Evolutionary conservation across 2,113 vertebrate species (phyloP).

Genomic region (Choloepus hoffmanni): DNA sequence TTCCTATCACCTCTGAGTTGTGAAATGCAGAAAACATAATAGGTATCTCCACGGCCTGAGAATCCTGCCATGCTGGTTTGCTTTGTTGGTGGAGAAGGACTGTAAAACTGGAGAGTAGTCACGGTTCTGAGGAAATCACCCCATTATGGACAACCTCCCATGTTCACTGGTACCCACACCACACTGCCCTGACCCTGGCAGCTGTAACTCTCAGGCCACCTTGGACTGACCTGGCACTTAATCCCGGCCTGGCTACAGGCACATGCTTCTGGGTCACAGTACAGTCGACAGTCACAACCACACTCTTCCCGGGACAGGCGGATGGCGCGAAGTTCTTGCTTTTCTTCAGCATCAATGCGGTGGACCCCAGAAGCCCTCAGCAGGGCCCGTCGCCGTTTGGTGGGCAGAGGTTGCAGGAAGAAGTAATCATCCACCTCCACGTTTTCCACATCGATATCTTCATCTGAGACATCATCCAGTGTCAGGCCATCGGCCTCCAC

Average conservation of each 20-base stretch:
- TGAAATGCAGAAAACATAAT: background rate
- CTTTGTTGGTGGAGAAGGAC: background rate
- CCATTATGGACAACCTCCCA: background rate
- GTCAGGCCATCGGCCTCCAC: constrained; percentile 95
- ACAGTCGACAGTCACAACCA: constrained; percentile 97
- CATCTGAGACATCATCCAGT: constrained; percentile 96
- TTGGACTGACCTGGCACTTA: constrained; percentile 93
- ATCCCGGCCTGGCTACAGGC: constrained; percentile 98
- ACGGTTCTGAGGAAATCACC: background rate
- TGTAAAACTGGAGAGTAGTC: background rate
- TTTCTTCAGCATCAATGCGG: constrained; percentile 96
- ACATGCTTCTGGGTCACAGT: constrained; percentile 96
- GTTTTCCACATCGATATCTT: constrained; percentile 95
- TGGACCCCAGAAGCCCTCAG: constrained; percentile 95
- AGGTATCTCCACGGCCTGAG: background rate
- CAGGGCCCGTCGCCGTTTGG: constrained; percentile 94
- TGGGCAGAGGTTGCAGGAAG: constrained; percentile 97
- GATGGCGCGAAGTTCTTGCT: constrained; percentile 95
- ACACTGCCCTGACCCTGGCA: background rate
- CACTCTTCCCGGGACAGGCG: constrained; percentile 97
- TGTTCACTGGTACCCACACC: background rate
- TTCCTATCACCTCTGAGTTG: background rate
- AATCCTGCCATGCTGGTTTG: background rate
- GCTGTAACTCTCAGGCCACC: background rate
- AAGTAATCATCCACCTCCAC: constrained; percentile 98